phyloP scores from a whole-genome alignment of 2,797 vertebrate genomes.

The Falco peregrinus region DNA sequence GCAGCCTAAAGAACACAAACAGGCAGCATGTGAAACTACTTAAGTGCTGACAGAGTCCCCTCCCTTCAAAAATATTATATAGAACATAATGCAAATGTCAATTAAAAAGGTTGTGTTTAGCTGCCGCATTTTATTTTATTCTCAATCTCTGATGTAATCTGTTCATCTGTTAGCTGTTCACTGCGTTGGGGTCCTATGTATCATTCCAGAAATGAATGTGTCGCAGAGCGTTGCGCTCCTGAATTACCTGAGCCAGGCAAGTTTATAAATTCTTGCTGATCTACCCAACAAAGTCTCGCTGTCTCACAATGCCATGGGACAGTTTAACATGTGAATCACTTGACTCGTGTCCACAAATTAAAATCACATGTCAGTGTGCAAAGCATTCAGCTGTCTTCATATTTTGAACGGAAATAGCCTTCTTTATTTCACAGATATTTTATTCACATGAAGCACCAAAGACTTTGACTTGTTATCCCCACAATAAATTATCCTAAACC shows the following conservation, averaged over 20 bases:
- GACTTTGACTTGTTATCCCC: neutral
- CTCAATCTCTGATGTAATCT: slow-evolving; percentile 22
- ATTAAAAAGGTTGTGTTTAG: slow-evolving; percentile 50
- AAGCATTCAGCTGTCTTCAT: neutral
- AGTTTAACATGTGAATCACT: neutral
- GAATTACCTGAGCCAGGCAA: neutral
- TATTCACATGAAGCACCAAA: neutral
- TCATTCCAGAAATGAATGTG: neutral
- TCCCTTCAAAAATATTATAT: slow-evolving; percentile 35
- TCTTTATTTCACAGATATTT: neutral
- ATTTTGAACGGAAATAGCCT: neutral
- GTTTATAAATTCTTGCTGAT: neutral
- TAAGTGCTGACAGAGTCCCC: slow-evolving; percentile 60
- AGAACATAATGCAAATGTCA: neutral
- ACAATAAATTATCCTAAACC: neutral
- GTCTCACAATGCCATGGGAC: neutral
- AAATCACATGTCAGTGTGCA: neutral
- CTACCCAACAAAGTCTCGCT: neutral
- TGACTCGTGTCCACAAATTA: neutral
- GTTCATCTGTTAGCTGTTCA: neutral
- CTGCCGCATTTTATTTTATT: slow-evolving; percentile 11
- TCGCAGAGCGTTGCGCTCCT: neutral
- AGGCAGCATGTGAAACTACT: slow-evolving; percentile 48
- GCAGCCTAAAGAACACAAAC: neutral
- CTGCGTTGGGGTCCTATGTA: neutral